These are phyloP conservation scores for Nycticryphes semicollaris DNA, from an alignment of 2,113 vertebrate species.

Conservation along the genomic window DNA sequence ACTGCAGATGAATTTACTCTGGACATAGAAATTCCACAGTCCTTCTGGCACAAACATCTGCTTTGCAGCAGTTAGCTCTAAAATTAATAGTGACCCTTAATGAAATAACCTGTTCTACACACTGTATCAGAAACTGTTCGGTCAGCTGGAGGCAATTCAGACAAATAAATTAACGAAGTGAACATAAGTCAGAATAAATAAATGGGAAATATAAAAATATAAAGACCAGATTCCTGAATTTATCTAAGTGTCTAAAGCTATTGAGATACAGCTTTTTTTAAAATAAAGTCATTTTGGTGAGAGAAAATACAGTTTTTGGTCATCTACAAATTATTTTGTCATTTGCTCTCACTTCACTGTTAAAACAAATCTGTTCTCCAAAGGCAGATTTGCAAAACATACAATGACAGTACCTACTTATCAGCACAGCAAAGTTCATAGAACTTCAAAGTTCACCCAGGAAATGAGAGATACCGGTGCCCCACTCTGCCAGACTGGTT, in stretches of 20 bases:
- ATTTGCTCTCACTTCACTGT: background rate
- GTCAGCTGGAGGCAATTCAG: background rate
- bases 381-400: background rate
- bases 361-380: background rate
- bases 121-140: background rate
- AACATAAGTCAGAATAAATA: background rate
- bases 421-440: background rate
- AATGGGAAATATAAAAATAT: background rate
- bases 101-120: background rate
- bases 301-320: background rate
- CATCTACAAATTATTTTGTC: background rate
- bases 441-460: background rate
- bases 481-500: background rate
- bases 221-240: background rate
- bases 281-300: background rate
- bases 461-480: rapidly evolving
- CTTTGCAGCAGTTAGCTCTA: background rate
- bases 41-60: background rate
- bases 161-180: background rate
- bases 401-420: background rate
- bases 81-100: background rate
- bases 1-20: background rate
- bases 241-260: background rate
- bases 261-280: background rate
- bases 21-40: background rate